Evolutionary conservation across 2,888 invertebrate species (phyloP).

Genomic region (Amblyjoppa fuscipennis): DNA sequence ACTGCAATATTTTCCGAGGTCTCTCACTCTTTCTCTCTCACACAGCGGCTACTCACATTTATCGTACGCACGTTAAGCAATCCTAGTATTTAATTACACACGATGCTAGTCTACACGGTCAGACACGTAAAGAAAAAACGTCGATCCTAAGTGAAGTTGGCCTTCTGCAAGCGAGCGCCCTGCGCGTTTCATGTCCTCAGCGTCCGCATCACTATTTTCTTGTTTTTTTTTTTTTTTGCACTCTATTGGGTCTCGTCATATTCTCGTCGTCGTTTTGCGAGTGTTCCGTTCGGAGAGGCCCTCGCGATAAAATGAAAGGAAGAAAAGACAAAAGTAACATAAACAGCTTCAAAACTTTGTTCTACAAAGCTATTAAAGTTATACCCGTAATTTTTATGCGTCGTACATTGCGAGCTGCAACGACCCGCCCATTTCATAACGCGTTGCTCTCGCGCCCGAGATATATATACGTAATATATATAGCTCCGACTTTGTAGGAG

Average conservation of each 20-base stretch:
- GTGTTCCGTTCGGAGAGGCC: constrained; percentile 27
- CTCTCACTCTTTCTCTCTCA: constrained; percentile 30
- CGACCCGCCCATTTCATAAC: background rate
- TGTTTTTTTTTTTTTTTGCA: background rate
- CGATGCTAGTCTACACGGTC: constrained; percentile 59
- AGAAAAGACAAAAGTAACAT: constrained; percentile 27
- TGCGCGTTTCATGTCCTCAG: constrained; percentile 46
- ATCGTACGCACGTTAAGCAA: constrained; percentile 63
- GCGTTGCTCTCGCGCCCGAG: constrained; percentile 14
- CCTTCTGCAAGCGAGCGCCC: constrained; percentile 56
- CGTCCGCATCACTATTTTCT: constrained; percentile 24
- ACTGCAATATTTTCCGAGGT: constrained; percentile 65
- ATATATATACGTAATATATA: background rate
- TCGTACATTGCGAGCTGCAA: constrained; percentile 27
- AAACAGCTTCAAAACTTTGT: constrained; percentile 58
- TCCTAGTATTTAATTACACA: constrained; percentile 61
- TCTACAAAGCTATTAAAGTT: constrained; percentile 70
- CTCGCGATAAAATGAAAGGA: constrained; percentile 32
- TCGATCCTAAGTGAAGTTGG: constrained; percentile 65
- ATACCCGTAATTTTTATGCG: constrained; percentile 69
- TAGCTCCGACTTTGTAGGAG: background rate
- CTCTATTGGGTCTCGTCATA: background rate
- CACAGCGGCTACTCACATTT: constrained; percentile 55
- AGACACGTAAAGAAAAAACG: constrained; percentile 55
- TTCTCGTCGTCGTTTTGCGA: constrained; percentile 9